A percentile compares a stretch with the other conserved stretches of the same genome.
These are phyloP conservation scores for Eunapius fragilis DNA, from an alignment of 37 sponge, comb jelly and placozoan species.

Conservation along the genomic window DNA sequence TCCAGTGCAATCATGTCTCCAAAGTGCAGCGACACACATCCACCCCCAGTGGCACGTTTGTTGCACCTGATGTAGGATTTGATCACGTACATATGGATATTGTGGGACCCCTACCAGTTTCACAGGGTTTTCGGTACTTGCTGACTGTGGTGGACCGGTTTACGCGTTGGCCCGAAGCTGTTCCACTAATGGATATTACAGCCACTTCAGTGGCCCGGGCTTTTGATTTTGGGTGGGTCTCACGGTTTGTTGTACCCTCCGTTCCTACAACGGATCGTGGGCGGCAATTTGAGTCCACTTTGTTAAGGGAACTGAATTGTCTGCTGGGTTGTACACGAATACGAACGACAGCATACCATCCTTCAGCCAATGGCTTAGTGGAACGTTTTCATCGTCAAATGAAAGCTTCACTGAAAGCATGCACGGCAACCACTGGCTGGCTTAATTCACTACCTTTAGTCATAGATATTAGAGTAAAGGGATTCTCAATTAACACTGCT, in stretches of 20 bases:
- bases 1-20: conserved; percentile 47
- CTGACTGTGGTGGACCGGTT: conserved; percentile 62
- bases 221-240: conserved; percentile 29
- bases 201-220: conserved; percentile 44
- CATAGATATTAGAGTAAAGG: too few species aligned
- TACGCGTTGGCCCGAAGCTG: conserved; percentile 64
- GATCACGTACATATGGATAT: conserved; percentile 59
- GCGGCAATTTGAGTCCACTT: conserved; percentile 40
- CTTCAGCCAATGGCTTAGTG: conserved; percentile 38
- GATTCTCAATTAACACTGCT: too few species aligned
- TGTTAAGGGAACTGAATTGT: conserved; percentile 28
- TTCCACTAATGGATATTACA: conserved; percentile 13
- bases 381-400: conserved; percentile 51
- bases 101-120: conserved; percentile 60
- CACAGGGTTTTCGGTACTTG: conserved; percentile 52
- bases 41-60: conserved; percentile 7
- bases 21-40: conserved; percentile 58
- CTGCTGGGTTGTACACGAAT: conserved; percentile 31
- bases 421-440: conserved; percentile 17
- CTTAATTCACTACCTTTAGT: conserved; percentile 19
- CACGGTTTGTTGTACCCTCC: conserved; percentile 52
- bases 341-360: conserved; percentile 47
- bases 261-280: conserved; percentile 42
- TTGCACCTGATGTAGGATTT: conserved; percentile 42
- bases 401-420: conserved; percentile 49